A percentile compares a stretch with the other conserved stretches of the same genome.
phyloP scores from a whole-genome alignment of 2,797 vertebrate genomes.

The Loriculus beryllinus region DNA sequence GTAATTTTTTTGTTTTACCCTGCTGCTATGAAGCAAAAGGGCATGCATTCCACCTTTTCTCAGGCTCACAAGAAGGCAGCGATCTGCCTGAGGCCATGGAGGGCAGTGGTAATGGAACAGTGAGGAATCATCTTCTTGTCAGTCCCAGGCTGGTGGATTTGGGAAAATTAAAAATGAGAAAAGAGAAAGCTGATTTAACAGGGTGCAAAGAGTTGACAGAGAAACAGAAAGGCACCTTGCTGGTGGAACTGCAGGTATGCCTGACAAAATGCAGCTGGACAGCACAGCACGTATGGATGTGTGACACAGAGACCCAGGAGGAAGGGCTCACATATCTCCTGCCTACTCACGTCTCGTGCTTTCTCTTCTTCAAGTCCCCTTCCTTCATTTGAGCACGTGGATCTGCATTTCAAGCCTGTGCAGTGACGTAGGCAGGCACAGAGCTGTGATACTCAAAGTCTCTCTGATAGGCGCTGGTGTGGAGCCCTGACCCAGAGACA shows the following conservation, averaged over 20 bases:
- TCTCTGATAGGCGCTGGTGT: accelerated
- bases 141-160: not conserved
- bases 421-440: not conserved
- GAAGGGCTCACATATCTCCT: not conserved
- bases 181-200: not conserved
- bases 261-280: not conserved
- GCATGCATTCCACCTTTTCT: accelerated
- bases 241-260: not conserved
- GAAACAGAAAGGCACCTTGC: not conserved
- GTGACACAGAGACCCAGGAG: not conserved
- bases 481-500: not conserved
- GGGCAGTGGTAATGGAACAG: accelerated
- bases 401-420: not conserved
- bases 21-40: not conserved
- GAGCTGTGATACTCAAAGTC: accelerated
- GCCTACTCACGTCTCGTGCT: not conserved
- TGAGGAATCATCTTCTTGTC: not conserved
- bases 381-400: not conserved
- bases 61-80: not conserved
- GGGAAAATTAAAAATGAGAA: not conserved
- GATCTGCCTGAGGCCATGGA: accelerated
- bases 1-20: not conserved
- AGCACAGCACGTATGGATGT: accelerated
- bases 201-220: not conserved
- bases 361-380: not conserved